Conservation (phyloP, 30 jellyfish, hydroid and myxozoan species). For the Rhopilema esculentum region DNA sequence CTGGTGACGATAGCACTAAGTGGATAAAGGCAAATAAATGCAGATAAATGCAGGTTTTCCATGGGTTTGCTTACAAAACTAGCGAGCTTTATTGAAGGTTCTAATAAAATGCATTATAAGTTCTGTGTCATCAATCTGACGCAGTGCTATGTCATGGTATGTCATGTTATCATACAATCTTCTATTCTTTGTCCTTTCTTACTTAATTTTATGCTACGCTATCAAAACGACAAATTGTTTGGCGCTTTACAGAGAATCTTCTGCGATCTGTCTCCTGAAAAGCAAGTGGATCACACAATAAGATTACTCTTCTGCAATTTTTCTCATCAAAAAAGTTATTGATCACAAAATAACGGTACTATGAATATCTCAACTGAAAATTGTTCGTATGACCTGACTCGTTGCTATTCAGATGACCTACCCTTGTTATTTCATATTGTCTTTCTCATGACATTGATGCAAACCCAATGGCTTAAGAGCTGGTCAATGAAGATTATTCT, state of each 20-base stretch:
- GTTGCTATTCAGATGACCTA: neutral
- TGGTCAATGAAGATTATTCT: conserved; percentile 25
- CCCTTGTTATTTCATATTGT: neutral
- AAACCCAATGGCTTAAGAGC: conserved; percentile 9
- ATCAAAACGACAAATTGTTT: no score
- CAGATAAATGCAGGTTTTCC: conserved; percentile 1
- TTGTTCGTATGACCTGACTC: neutral
- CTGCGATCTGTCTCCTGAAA: neutral
- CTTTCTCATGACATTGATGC: conserved; percentile 17
- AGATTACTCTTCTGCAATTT: neutral
- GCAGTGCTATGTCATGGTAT: neutral
- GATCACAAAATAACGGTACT: neutral
- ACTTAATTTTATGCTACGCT: neutral
- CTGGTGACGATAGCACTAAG: neutral
- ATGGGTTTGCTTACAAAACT: neutral
- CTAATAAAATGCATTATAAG: neutral
- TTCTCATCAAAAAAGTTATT: neutral
- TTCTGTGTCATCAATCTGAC: no score
- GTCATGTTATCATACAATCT: neutral
- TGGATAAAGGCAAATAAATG: neutral
- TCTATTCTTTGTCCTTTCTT: neutral
- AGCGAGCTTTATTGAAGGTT: neutral
- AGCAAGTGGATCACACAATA: neutral
- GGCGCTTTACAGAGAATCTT: no score
- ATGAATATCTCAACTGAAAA: neutral